Percentiles rank a stretch among this genome's conserved stretches.
These are phyloP conservation scores for Crematogaster levior DNA, from an alignment of 2,888 invertebrate species.

Conservation along the genomic window DNA sequence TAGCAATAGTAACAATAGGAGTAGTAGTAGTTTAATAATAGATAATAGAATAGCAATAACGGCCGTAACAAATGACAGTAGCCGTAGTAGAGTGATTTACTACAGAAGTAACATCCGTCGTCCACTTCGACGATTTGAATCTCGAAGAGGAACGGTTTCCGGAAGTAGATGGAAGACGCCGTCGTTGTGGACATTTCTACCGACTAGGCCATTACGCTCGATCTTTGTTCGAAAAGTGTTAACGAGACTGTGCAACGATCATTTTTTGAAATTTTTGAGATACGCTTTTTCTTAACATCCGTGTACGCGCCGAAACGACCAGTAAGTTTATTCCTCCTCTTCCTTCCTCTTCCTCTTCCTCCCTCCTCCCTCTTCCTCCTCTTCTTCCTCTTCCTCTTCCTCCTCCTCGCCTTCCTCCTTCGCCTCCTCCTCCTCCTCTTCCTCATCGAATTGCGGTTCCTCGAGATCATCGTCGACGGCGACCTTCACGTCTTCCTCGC, in stretches of 20 bases:
- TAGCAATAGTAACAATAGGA: slow-evolving; percentile 64
- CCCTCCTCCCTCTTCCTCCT: slow-evolving; percentile 83
- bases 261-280: slow-evolving; percentile 38
- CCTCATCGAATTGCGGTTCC: slow-evolving; percentile 89
- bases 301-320: not conserved
- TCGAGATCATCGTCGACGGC: slow-evolving; percentile 91
- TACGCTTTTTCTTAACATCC: slow-evolving; percentile 13
- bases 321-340: slow-evolving; percentile 75
- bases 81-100: slow-evolving; percentile 52
- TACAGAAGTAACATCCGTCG: not conserved
- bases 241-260: slow-evolving; percentile 61
- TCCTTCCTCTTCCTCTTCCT: slow-evolving; percentile 83
- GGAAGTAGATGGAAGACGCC: slow-evolving; percentile 29
- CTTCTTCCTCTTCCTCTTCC: slow-evolving; percentile 83
- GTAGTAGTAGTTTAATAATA: slow-evolving; percentile 63
- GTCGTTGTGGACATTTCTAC: slow-evolving; percentile 49
- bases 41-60: slow-evolving; percentile 61
- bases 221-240: slow-evolving; percentile 63
- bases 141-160: not conserved
- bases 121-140: not conserved
- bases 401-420: slow-evolving; percentile 89
- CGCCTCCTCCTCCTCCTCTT: slow-evolving; percentile 91
- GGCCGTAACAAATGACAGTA: slow-evolving; percentile 55
- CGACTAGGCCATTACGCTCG: slow-evolving; percentile 59
- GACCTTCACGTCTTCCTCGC: slow-evolving; percentile 94